These are phyloP conservation scores for Pseudanteris insignis DNA, from an alignment of 2,888 invertebrate genomes.

Conservation along the genomic window DNA sequence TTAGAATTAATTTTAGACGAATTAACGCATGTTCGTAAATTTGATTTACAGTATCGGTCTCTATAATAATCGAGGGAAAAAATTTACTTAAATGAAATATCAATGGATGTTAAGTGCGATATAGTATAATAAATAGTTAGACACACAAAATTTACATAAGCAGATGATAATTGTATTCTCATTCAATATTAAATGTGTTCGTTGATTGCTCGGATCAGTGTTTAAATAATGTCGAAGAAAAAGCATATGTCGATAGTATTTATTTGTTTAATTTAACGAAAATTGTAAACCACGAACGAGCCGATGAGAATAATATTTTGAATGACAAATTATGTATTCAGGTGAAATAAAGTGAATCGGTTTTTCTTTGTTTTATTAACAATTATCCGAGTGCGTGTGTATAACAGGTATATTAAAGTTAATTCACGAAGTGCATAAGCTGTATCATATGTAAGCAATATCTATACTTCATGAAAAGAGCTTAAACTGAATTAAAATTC, in stretches of 20 bases:
- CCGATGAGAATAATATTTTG: no score
- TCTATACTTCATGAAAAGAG: constrained; percentile 29
- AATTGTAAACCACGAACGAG: no score
- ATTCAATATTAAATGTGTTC: constrained; percentile 9
- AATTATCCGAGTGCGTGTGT: no score
- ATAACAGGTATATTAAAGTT: constrained; percentile 13
- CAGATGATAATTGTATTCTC: constrained; percentile 21
- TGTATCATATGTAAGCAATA: no score
- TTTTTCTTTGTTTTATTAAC: no score
- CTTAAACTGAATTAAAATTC: constrained; percentile 36
- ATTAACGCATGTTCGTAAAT: constrained; percentile 9
- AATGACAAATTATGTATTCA: no score
- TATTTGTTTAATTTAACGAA: no score
- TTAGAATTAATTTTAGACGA: constrained; percentile 1
- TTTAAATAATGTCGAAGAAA: not conserved
- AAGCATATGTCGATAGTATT: no score
- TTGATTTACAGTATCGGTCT: constrained; percentile 12
- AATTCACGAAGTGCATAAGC: constrained; percentile 19
- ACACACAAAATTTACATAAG: constrained; percentile 16
- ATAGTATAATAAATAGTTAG: constrained; percentile 4
- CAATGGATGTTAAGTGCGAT: constrained; percentile 9
- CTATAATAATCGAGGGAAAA: constrained; percentile 3
- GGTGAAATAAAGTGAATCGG: no score
- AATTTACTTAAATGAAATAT: constrained; percentile 11
- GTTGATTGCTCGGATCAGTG: not conserved